A percentile compares a stretch with the other conserved stretches of the same genome.
phyloP scores from a whole-genome alignment of 2,888 invertebrate genomes.

The Leptarthrus brevirostris region DNA sequence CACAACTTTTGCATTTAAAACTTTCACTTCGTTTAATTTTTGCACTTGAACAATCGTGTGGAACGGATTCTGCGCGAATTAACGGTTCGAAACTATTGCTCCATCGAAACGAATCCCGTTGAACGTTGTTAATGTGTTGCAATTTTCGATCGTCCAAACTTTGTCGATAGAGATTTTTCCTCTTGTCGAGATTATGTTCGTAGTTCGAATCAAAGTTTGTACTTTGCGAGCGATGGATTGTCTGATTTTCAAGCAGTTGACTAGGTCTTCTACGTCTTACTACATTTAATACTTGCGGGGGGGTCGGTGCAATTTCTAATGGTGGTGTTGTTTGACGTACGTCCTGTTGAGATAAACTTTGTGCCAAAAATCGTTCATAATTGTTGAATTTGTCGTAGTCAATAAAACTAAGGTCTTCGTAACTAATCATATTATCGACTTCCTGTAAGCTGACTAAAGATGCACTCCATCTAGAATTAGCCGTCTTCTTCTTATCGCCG shows the following conservation, averaged over 20 bases:
- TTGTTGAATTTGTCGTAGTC: conserved; percentile 70
- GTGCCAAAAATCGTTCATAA: conserved; percentile 66
- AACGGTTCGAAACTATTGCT: conserved; percentile 33
- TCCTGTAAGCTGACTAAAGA: conserved; percentile 70
- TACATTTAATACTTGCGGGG: not conserved
- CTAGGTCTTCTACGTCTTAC: conserved; percentile 46
- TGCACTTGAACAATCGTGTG: not conserved
- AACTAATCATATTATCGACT: conserved; percentile 70
- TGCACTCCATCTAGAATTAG: conserved; percentile 69
- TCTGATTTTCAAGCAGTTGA: not conserved
- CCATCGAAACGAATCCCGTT: conserved; percentile 61
- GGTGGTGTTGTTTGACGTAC: conserved; percentile 10
- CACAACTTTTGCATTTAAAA: conserved; percentile 8
- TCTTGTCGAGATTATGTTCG: conserved; percentile 64
- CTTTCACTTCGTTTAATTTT: not conserved
- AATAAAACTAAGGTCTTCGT: conserved; percentile 71
- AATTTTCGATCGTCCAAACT: conserved; percentile 65
- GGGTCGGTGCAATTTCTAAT: not conserved
- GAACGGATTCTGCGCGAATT: conserved; percentile 11
- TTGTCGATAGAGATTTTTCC: conserved; percentile 65
- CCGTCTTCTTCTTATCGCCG: conserved; percentile 25
- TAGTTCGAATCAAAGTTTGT: conserved; percentile 60
- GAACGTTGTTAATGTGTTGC: conserved; percentile 62
- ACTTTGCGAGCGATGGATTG: not conserved
- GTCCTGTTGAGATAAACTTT: conserved; percentile 59